Conservation (phyloP, 2,888 invertebrate genomes). For the Sepiola atlantica region DNA sequence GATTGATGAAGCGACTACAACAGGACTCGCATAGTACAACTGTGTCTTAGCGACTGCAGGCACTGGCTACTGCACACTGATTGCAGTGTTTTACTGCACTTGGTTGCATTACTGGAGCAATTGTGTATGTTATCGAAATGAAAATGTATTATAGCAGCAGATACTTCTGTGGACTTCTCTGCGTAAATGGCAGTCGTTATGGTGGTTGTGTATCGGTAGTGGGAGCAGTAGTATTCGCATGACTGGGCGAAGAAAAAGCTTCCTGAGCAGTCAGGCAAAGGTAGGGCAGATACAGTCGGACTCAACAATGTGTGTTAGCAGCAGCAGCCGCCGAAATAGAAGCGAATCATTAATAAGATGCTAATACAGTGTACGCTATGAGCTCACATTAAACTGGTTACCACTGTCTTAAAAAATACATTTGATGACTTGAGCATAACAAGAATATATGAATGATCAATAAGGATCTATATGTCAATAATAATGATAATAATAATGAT, state of each 20-base stretch:
- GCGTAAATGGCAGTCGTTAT: not conserved
- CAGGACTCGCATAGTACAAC: not conserved
- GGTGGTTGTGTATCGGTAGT: not conserved
- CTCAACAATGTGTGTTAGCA: constrained; percentile 19
- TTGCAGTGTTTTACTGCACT: constrained; percentile 18
- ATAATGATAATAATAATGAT: too few species aligned
- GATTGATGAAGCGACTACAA: constrained; percentile 4
- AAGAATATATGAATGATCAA: not conserved
- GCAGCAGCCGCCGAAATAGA: not conserved
- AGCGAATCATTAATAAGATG: not conserved
- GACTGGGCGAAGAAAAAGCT: constrained; percentile 16
- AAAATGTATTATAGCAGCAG: constrained; percentile 23
- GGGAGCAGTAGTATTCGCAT: constrained; percentile 18
- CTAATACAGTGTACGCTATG: not conserved
- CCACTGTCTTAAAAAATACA: constrained; percentile 32
- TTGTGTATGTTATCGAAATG: constrained; percentile 4
- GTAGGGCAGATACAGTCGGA: not conserved
- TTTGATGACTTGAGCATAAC: constrained; percentile 19
- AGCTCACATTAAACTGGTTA: not conserved
- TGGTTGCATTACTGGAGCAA: not conserved
- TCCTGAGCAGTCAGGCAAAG: not conserved
- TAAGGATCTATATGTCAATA: constrained; percentile 5
- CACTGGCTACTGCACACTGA: constrained; percentile 20
- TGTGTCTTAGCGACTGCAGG: not conserved
- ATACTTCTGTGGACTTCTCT: constrained; percentile 13